These are phyloP conservation scores for Callipepla squamata DNA, from an alignment of 2,113 vertebrate species.

Conservation along the genomic window DNA sequence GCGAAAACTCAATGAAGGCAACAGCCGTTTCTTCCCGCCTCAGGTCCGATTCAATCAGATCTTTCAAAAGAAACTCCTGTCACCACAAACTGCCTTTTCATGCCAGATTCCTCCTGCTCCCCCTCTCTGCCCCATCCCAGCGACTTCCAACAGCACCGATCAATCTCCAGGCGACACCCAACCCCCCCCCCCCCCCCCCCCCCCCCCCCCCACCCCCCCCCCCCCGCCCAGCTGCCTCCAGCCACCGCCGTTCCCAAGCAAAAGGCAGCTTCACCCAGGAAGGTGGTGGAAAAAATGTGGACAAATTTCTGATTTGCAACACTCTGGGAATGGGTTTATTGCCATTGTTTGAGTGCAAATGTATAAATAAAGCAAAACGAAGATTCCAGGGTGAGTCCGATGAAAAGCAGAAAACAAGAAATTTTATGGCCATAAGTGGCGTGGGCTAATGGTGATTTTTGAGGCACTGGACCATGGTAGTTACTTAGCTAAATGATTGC, in stretches of 20 bases:
- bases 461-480: conserved; percentile 95
- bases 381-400: conserved; percentile 89
- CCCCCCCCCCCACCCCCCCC: conserved; percentile 1
- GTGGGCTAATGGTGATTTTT: conserved; percentile 97
- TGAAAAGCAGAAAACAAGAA: conserved; percentile 98
- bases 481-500: conserved; percentile 92
- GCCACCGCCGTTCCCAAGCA: conserved; percentile 73
- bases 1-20: conserved; percentile 27
- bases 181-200: background rate
- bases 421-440: conserved; percentile 98
- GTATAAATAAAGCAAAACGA: conserved; percentile 94
- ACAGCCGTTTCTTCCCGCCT: conserved; percentile 49
- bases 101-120: conserved; percentile 46
- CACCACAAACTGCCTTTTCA: conserved; percentile 67
- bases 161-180: conserved; percentile 60
- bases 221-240: conserved; percentile 60
- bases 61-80: conserved; percentile 59
- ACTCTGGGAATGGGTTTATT: conserved; percentile 93
- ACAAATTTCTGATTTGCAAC: conserved; percentile 99
- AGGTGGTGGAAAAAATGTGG: conserved; percentile 88
- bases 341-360: conserved; percentile 88
- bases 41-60: conserved; percentile 44
- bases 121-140: conserved; percentile 46
- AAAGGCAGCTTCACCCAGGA: conserved; percentile 74
- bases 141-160: conserved; percentile 59